These are phyloP conservation scores for Nothoprocta perdicaria DNA, from an alignment of 2,113 vertebrate genomes.

Conservation along the genomic window DNA sequence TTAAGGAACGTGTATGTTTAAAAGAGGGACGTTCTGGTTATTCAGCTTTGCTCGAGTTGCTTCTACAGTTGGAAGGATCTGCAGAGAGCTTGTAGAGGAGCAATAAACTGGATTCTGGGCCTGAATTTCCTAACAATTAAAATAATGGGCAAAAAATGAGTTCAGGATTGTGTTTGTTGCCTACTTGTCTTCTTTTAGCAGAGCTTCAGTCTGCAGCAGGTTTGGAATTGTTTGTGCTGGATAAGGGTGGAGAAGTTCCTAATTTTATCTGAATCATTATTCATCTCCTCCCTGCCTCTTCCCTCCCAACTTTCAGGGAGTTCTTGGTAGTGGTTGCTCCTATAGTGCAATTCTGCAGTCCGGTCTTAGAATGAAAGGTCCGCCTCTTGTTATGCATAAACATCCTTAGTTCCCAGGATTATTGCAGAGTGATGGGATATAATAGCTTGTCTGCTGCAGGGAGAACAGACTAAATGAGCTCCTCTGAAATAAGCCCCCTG, in stretches of 20 bases:
- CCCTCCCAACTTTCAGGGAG: neutral
- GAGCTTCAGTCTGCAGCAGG: neutral
- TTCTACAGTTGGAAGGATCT: neutral
- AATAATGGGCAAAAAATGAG: neutral
- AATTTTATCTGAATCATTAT: neutral
- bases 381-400: neutral
- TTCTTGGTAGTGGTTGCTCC: neutral
- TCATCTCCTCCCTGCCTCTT: neutral
- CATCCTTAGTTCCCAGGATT: neutral
- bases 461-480: neutral
- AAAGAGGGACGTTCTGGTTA: fast-evolving
- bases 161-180: neutral
- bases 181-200: neutral
- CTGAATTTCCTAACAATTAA: neutral
- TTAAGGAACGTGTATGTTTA: neutral
- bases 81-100: neutral
- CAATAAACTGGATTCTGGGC: neutral
- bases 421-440: neutral
- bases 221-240: neutral
- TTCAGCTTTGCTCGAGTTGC: neutral
- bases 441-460: neutral
- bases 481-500: neutral
- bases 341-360: neutral
- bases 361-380: neutral
- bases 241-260: neutral